Evolutionary conservation across 2,888 invertebrate species (phyloP).

Genomic region (Artemia sinica): DNA sequence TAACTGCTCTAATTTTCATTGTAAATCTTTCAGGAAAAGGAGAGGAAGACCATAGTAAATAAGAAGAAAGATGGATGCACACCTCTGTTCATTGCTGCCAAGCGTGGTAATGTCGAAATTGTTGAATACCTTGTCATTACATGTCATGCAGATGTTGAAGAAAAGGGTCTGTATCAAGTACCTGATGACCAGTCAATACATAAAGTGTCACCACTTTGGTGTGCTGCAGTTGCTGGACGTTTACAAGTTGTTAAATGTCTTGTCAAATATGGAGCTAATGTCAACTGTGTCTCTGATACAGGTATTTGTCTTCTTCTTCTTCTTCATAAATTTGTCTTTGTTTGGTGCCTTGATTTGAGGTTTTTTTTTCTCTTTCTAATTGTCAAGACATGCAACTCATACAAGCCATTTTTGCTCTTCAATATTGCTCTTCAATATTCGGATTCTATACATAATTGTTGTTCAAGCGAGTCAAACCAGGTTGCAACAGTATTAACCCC

Average conservation of each 20-base stretch:
- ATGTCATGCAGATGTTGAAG: constrained; percentile 69
- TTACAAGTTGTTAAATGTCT: constrained; percentile 56
- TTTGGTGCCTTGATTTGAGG: no score
- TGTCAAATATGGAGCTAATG: constrained; percentile 56
- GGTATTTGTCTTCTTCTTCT: constrained; percentile 37
- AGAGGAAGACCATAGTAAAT: constrained; percentile 48
- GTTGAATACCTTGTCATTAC: constrained; percentile 65
- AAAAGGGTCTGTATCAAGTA: constrained; percentile 61
- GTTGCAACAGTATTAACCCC: no score
- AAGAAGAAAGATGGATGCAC: constrained; percentile 56
- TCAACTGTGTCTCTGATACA: constrained; percentile 71
- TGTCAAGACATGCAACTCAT: no score
- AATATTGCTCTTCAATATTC: no score
- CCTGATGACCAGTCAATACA: constrained; percentile 62
- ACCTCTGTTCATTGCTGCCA: constrained; percentile 58
- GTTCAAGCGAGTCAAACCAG: no score
- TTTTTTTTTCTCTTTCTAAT: no score
- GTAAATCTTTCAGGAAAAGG: constrained; percentile 37
- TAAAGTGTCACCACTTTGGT: constrained; percentile 75
- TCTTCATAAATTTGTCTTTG: no score
- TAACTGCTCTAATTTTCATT: no score
- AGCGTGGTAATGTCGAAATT: constrained; percentile 61
- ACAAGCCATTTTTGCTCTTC: no score
- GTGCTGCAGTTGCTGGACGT: constrained; percentile 71
- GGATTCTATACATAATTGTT: no score